Evolutionary conservation across 2,888 invertebrate species (phyloP).

Genomic region (Polia nebulosa): DNA sequence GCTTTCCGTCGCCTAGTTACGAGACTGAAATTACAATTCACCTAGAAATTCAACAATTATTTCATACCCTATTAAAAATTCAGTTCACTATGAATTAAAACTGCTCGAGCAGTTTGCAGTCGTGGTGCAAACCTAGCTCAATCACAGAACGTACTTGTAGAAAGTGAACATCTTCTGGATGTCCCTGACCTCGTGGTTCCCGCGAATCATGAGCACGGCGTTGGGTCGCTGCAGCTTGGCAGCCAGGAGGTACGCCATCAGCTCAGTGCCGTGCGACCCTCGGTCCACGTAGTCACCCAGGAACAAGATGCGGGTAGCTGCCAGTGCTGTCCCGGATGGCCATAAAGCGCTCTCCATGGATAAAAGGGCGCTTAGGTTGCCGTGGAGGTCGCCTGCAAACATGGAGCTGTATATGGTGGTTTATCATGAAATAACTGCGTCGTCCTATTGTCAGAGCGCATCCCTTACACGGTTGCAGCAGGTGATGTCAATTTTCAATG

Average conservation of each 20-base stretch:
- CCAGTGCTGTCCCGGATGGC: conserved; percentile 92
- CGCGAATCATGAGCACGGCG: conserved; percentile 92
- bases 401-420: background rate
- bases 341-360: conserved; percentile 93
- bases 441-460: too few relatives aligned
- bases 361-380: conserved; percentile 93
- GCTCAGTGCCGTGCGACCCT: conserved; percentile 93
- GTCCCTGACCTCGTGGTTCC: conserved; percentile 94
- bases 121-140: background rate
- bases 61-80: too few relatives aligned
- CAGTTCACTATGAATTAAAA: too few relatives aligned
- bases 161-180: conserved; percentile 95
- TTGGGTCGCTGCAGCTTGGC: conserved; percentile 93
- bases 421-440: background rate
- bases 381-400: conserved; percentile 93
- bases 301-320: conserved; percentile 93
- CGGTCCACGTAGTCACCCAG: conserved; percentile 95
- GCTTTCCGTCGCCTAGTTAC: too few relatives aligned
- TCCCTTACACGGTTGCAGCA: too few relatives aligned
- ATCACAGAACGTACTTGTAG: conserved; percentile 88
- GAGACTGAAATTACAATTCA: too few relatives aligned
- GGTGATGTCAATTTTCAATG: too few relatives aligned
- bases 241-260: conserved; percentile 93
- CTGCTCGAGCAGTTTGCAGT: too few relatives aligned
- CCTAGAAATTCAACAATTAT: too few relatives aligned